Evolutionary conservation across 2,113 vertebrate species (phyloP), one percentile per base, ranked within the genome.

Genomic region (Channa maculata): DNA sequence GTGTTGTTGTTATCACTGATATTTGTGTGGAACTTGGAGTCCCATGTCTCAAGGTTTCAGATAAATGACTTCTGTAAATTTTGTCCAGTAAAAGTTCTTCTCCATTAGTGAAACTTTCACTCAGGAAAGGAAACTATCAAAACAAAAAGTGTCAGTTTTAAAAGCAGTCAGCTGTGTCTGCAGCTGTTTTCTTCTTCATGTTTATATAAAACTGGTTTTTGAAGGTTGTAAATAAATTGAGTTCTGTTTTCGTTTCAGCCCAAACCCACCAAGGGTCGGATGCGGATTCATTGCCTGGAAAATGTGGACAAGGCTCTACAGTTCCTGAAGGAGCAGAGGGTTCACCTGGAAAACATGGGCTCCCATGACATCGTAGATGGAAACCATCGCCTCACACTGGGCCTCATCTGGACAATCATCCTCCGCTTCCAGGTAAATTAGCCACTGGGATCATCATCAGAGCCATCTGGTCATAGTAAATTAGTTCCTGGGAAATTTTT

Each of bases 331-430:
- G 97, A 99, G 84, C 97, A 99, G 77, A 87, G 96, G 87, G 97
- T 99, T 14, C 97, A 99, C 83, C 94, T 99, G 62, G 97, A 99
- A 90, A 99, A 99, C 94, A 99, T 99, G 97, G 97, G 97, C 50
- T 99, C 97, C 49, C 97, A 99, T 6, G 97, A 99, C 92, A 99
- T 99, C 14, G 97, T 99, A 24, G 97, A 99, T 84, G 97, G 97
- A 39, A 99, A 99, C 93, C 97, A 99, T 92, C 95, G 97, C 58
- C 95, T 99, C 75, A 98, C 96, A 0, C 94, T 99, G 1, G 97
- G 97, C 49, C 96, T 99, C 63, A 99, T 99, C 87, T 99, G 97
- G 97, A 99, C 97, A 86, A 99, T 99, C 91, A 99, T 99, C 90
- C 94, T 99, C 63, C 93, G 97, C 86, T 99, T 99, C 95, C 97